Evolutionary conservation across 2,888 invertebrate genomes (phyloP).

Genomic region (Sarcophaga rosellei): DNA sequence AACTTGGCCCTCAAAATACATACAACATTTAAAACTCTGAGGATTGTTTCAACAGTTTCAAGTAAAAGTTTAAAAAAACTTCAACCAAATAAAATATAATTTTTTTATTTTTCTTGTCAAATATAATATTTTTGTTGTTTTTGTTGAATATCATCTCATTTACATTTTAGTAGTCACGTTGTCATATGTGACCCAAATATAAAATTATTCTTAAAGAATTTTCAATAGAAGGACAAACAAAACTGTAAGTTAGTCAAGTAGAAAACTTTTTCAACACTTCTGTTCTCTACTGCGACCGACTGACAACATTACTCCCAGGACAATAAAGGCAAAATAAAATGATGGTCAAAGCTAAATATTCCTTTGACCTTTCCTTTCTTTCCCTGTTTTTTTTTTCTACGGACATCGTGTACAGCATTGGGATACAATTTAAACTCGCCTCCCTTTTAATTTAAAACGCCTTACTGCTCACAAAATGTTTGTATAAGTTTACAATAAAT

Average conservation of each 20-base stretch:
- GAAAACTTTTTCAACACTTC: not conserved
- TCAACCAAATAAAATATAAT: no score
- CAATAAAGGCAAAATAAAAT: not conserved
- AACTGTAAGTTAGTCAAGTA: slow-evolving; percentile 31
- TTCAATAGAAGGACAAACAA: slow-evolving; percentile 22
- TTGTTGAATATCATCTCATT: slow-evolving; percentile 35
- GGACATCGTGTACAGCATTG: not conserved
- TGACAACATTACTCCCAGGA: slow-evolving; percentile 21
- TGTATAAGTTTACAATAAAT: slow-evolving; percentile 64
- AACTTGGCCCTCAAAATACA: no score
- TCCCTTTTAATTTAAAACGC: no score
- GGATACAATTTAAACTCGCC: not conserved
- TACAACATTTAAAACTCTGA: no score
- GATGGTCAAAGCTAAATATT: not conserved
- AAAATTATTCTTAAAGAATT: slow-evolving; percentile 30
- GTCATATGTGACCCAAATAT: slow-evolving; percentile 54
- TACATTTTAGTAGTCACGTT: slow-evolving; percentile 62
- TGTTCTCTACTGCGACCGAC: not conserved
- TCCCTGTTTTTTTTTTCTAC: not conserved
- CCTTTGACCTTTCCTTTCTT: no score
- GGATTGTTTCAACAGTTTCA: no score
- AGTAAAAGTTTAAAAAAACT: no score
- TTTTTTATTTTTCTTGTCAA: not conserved
- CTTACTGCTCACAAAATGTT: slow-evolving; percentile 17
- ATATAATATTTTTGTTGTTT: no score